phyloP scores from a whole-genome alignment of 2,797 vertebrate genomes.

The Bovichtus variegatus region DNA sequence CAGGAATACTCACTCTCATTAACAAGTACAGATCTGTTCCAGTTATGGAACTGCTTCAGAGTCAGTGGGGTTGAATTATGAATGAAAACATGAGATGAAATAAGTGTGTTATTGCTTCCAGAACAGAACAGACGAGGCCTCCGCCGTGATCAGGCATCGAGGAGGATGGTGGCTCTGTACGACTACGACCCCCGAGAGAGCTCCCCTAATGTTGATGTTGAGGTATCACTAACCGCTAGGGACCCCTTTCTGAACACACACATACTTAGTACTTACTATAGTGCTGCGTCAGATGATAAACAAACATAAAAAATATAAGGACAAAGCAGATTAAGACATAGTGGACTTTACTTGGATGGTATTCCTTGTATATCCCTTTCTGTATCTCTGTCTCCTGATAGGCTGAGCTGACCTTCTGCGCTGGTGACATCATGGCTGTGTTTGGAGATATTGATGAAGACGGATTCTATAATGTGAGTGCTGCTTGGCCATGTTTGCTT shows the following conservation, averaged over 20 bases:
- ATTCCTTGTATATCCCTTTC: constrained; percentile 11
- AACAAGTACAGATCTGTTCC: not conserved
- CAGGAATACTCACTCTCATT: not conserved
- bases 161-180: constrained; percentile 97
- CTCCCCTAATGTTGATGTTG: constrained; percentile 96
- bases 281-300: not conserved
- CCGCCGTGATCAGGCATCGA: constrained; percentile 85
- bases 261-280: too few species aligned
- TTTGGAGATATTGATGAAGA: constrained; percentile 98
- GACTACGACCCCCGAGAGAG: constrained; percentile 97
- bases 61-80: not conserved
- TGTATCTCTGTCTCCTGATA: constrained; percentile 69
- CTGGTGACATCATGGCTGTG: constrained; percentile 95
- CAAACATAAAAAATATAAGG: not conserved
- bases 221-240: constrained; percentile 83
- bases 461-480: constrained; percentile 97
- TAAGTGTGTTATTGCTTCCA: constrained; percentile 69
- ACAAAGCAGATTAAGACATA: not conserved
- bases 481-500: not conserved
- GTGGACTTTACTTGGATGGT: not conserved
- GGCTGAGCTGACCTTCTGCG: constrained; percentile 97
- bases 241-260: not conserved
- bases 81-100: not conserved
- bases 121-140: constrained; percentile 89
- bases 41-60: too few species aligned